Evolutionary conservation across 2,113 vertebrate species (phyloP).

Genomic region (Origma solitaria): DNA sequence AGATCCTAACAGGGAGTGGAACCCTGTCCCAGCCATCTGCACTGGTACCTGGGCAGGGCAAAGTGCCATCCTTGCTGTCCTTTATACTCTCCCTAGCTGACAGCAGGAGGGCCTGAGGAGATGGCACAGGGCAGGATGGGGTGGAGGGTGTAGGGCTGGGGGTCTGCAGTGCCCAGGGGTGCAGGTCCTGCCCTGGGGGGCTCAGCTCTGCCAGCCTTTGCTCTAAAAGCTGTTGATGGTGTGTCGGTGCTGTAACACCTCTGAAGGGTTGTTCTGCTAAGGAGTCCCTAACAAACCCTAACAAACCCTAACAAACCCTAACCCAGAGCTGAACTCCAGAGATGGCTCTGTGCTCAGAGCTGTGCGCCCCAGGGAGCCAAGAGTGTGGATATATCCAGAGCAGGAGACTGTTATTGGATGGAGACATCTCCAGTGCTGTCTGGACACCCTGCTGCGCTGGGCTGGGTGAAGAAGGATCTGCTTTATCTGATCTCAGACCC

Average conservation of each 20-base stretch:
- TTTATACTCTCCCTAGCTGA: fast-evolving
- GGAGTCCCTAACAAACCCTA: neutral
- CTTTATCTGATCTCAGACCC: neutral
- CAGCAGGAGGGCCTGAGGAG: neutral
- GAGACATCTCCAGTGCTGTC: neutral
- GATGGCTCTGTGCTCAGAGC: fast-evolving
- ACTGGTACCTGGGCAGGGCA: neutral
- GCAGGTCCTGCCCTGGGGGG: neutral
- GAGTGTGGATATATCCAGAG: fast-evolving
- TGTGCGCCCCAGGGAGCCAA: fast-evolving
- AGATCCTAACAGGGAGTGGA: neutral
- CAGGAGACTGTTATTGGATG: neutral
- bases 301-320: neutral
- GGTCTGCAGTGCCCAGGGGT: neutral
- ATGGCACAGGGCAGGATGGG: neutral
- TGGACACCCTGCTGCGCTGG: fast-evolving
- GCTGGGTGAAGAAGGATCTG: neutral
- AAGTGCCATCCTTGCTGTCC: neutral
- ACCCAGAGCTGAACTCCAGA: neutral
- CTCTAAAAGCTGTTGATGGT: neutral
- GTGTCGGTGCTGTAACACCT: neutral
- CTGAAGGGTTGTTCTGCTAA: neutral
- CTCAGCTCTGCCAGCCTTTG: neutral
- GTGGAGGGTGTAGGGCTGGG: neutral
- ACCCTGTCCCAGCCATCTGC: neutral